A percentile compares a stretch with the other conserved stretches of the same genome.
phyloP scores from a whole-genome alignment of 2,888 invertebrate species.

The Lagria hirta region DNA sequence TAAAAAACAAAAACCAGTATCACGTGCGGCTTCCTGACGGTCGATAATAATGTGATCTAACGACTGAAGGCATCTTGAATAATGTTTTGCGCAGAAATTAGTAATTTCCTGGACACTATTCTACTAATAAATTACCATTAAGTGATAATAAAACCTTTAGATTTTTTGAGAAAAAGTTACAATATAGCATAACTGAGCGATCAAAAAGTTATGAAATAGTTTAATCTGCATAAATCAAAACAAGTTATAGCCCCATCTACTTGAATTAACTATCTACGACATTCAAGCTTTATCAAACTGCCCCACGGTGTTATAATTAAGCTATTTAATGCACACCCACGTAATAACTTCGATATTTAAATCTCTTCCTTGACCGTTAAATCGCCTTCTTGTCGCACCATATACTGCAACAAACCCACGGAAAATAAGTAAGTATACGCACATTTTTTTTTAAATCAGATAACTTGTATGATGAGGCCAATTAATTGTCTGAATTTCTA shows the following conservation, averaged over 20 bases:
- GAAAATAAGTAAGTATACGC: constrained; percentile 7
- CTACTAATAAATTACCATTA: too few species aligned
- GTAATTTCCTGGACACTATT: too few species aligned
- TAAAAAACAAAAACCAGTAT: too few species aligned
- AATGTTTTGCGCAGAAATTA: too few species aligned
- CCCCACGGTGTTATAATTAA: constrained; percentile 30
- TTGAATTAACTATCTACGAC: constrained; percentile 13
- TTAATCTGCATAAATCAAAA: constrained; percentile 24
- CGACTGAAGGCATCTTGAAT: too few species aligned
- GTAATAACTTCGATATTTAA: constrained; percentile 20
- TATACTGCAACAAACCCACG: background rate
- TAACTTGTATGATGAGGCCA: constrained; percentile 29
- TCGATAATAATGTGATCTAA: too few species aligned
- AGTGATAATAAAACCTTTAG: too few species aligned
- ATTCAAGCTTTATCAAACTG: constrained; percentile 18
- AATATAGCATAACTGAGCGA: too few species aligned
- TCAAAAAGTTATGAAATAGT: constrained; percentile 3
- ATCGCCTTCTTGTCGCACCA: constrained; percentile 6
- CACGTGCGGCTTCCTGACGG: too few species aligned
- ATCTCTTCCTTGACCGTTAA: constrained; percentile 9
- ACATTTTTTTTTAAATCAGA: constrained; percentile 19
- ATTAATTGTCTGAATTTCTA: constrained; percentile 43
- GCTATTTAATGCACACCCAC: constrained; percentile 32
- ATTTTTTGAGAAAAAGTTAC: too few species aligned
- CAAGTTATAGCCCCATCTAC: constrained; percentile 6